phyloP scores from a whole-genome alignment of 2,113 vertebrate genomes.

The Callocephalon fimbriatum region DNA sequence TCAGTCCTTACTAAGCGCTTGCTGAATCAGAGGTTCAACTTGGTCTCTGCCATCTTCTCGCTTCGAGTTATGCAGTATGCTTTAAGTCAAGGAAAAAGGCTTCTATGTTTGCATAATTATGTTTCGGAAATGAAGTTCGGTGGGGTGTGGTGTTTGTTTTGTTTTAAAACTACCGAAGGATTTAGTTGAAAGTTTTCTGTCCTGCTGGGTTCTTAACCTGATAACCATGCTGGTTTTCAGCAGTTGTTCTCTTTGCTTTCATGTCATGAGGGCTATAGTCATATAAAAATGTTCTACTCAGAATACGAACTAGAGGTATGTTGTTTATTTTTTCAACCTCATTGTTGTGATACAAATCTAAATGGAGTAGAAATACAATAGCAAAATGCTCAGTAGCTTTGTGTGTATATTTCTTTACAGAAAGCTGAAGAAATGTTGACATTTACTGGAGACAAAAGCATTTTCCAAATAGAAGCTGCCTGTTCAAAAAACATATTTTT shows the following conservation, averaged over 20 bases:
- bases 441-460: not conserved
- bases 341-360: not conserved
- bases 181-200: not conserved
- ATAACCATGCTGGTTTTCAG: not conserved
- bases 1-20: not conserved
- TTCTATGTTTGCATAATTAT: not conserved
- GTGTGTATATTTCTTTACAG: not conserved
- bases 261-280: not conserved
- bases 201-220: not conserved
- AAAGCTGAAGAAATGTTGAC: not conserved
- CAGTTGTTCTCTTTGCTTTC: not conserved
- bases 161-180: not conserved
- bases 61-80: not conserved
- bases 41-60: not conserved
- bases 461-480: not conserved
- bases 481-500: not conserved
- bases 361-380: not conserved
- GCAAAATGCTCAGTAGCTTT: not conserved
- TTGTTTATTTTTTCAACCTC: not conserved
- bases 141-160: not conserved
- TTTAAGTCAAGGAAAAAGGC: not conserved
- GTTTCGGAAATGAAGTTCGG: not conserved
- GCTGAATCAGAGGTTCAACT: not conserved
- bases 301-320: not conserved
- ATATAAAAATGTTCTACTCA: fast-evolving